Base-by-base conservation (phyloP, 2,113 vertebrate genomes). In the Sinosuthora webbiana region DNA sequence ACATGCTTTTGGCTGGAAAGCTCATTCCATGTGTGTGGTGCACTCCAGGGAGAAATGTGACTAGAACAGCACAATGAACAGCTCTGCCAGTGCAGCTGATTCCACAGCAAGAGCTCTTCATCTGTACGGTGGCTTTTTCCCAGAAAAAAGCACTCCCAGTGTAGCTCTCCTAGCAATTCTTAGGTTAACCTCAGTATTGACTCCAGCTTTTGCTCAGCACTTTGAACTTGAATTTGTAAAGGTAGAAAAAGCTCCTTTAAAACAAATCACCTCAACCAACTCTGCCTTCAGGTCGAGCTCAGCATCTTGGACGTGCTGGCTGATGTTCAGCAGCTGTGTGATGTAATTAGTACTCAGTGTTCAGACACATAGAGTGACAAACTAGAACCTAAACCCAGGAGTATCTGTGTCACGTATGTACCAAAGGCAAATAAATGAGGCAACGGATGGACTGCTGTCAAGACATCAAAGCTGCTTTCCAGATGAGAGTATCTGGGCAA, bases 81-180 rank as follows among this genome's bases (percentile, higher is more conserved):
- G 89, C 87, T 93, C 83, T 94, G 80, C 91, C 91, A 64, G 49
- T 25, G 39, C 77, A 91, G 95, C 93, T 89, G 83, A 83, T 52
- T 56, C 83, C 73, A 35, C 11, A 68, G 80, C 89, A 78, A 63
- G 73, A 83, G 37, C 56, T 44, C 64, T 92, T 52, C 42, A 71
- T 74, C 60, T 10, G 39, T 82, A 18, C 14, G 74, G 57, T 79
- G 83, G 0, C 30, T 85, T 83, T 74, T 67, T 3, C 21, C 83
- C n/a, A 52, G 44, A 39, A 87, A 91, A 95, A 91, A 57, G 24
- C 81, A 64, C 74, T 94, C 64, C 15, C 57, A 55, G 69, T 7
- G 23, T 9, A 70, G 60, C 18, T 74, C 39, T 80, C 89, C 44
- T 10, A 74, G 39, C 13, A 55, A 7, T 55, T 74, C 76, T 50